phyloP scores from a whole-genome alignment of 64 coral and sea anemone genomes.

The Anthopleura sola region DNA sequence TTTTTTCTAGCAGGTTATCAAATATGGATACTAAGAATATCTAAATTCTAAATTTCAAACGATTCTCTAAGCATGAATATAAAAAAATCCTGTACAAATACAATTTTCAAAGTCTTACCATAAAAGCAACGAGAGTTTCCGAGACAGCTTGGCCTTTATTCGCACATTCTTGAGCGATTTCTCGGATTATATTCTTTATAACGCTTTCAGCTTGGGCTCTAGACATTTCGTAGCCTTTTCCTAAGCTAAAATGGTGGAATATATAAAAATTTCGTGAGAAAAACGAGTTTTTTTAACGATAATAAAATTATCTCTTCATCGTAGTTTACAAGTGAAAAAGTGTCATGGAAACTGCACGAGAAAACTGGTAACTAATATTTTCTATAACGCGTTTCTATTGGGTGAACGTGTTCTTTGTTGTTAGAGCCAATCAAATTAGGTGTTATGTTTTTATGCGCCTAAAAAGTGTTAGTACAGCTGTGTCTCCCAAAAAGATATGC shows the following conservation, averaged over 20 bases:
- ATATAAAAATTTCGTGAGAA: not conserved
- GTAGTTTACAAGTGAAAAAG: constrained; percentile 35
- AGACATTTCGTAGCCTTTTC: constrained; percentile 55
- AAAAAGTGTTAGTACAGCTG: not conserved
- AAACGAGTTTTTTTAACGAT: not conserved
- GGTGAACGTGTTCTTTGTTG: not conserved
- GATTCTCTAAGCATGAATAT: not conserved
- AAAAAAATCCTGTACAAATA: not conserved
- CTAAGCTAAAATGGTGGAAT: not conserved
- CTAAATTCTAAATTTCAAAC: not conserved
- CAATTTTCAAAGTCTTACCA: constrained; percentile 48
- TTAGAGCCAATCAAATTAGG: not conserved
- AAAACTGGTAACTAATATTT: constrained; percentile 26
- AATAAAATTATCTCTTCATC: not conserved
- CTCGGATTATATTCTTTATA: constrained; percentile 98
- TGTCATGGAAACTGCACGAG: constrained; percentile 55
- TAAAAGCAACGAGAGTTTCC: constrained; percentile 95
- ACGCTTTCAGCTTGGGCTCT: constrained; percentile 98
- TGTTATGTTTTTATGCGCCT: not conserved
- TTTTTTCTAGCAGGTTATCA: too few species aligned
- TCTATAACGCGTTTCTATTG: not conserved
- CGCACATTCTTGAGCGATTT: constrained; percentile 99
- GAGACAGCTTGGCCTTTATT: constrained; percentile 95
- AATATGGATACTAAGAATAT: not conserved
- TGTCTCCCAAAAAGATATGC: not conserved